Evolutionary conservation across 2,797 vertebrate genomes (phyloP).

Genomic region (Hephaestus fuliginosus): DNA sequence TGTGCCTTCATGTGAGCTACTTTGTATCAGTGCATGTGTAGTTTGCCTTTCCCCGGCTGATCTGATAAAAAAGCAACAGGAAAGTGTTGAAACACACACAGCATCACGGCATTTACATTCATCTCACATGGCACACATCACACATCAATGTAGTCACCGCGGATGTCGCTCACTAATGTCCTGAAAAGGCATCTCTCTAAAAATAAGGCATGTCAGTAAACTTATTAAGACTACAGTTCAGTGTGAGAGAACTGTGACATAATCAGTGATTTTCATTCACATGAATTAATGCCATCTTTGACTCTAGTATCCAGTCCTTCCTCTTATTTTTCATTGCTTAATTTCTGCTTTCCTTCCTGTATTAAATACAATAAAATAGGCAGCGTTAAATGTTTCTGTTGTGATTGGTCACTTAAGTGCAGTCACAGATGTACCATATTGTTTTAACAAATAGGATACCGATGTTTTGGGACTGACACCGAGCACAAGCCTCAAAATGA

Average conservation of each 20-base stretch:
- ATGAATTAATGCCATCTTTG: too few species aligned
- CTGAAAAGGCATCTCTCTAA: not conserved
- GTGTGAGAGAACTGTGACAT: not conserved
- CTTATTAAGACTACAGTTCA: not conserved
- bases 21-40: slow-evolving; percentile 45
- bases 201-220: not conserved
- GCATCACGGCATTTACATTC: slow-evolving; percentile 46
- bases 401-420: not conserved
- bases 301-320: too few species aligned
- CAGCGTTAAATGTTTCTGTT: not conserved
- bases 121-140: slow-evolving; percentile 29
- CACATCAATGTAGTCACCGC: not conserved
- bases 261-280: not conserved
- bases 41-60: slow-evolving; percentile 26
- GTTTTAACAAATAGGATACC: slow-evolving; percentile 11
- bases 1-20: slow-evolving; percentile 52
- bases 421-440: not conserved
- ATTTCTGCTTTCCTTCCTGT: too few species aligned
- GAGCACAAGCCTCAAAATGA: not conserved
- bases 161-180: not conserved
- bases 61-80: slow-evolving; percentile 44
- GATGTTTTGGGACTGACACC: slow-evolving; percentile 11
- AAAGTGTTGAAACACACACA: not conserved
- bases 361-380: too few species aligned
- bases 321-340: too few species aligned